Evolutionary conservation across 2,113 vertebrate species (phyloP).

Genomic region (Eulemur macaco): DNA sequence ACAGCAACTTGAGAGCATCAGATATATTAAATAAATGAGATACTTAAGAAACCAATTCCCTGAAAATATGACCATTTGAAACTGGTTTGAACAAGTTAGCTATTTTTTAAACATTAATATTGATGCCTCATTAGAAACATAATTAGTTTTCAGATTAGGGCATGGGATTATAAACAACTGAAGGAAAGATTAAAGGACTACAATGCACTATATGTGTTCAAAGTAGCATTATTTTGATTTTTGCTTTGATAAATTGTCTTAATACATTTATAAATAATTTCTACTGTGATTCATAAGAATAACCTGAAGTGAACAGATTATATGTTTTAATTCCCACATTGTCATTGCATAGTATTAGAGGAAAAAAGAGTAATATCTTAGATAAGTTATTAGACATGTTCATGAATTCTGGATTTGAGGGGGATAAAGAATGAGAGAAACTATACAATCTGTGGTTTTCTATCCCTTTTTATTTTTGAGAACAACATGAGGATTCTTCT

Average conservation of each 20-base stretch:
- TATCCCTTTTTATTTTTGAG: background rate
- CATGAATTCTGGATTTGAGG: background rate
- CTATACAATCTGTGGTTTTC: background rate
- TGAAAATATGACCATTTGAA: slow-evolving; percentile 22
- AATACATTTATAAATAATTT: slow-evolving; percentile 20
- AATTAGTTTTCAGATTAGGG: slow-evolving; percentile 3
- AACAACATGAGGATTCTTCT: background rate
- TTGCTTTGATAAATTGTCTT: slow-evolving; percentile 20
- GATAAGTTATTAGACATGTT: background rate
- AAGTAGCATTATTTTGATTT: slow-evolving; percentile 24
- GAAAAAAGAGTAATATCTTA: background rate
- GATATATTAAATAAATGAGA: background rate
- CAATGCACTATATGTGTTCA: background rate
- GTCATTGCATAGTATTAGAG: background rate
- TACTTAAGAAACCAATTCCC: background rate
- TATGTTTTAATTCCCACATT: slow-evolving; percentile 15
- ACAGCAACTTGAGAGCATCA: background rate
- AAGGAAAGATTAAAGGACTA: slow-evolving; percentile 12
- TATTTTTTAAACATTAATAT: slow-evolving; percentile 2
- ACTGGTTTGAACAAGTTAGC: background rate
- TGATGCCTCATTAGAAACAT: background rate
- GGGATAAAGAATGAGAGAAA: background rate
- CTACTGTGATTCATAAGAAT: background rate
- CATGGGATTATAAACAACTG: background rate
- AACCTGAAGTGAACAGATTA: background rate